Evolutionary conservation across 1,140 invertebrate genomes (phyloP).

Genomic region (Cyrtorhinus lividipennis): DNA sequence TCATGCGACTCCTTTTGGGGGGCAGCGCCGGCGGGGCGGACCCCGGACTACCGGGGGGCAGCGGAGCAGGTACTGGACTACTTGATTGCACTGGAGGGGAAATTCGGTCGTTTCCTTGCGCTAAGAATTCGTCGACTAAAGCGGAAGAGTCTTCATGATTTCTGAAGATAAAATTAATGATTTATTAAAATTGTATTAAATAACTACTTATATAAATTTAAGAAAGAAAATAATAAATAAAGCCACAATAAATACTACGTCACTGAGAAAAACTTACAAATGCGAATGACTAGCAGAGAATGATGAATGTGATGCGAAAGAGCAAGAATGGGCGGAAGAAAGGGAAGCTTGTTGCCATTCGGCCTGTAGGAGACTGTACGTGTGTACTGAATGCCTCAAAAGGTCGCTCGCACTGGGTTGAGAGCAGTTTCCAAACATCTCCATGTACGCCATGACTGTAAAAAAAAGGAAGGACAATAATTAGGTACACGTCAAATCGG

Average conservation of each 20-base stretch:
- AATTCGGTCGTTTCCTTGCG: background rate
- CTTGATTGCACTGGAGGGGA: background rate
- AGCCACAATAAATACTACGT: background rate
- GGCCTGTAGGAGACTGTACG: constrained; percentile 52
- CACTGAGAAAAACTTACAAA: background rate
- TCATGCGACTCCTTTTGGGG: constrained; percentile 39
- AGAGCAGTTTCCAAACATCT: constrained; percentile 80
- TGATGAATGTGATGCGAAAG: constrained; percentile 28
- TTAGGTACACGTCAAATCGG: no score
- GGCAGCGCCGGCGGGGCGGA: constrained; percentile 55
- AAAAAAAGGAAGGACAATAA: no score
- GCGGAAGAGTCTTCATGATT: background rate
- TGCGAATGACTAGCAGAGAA: background rate
- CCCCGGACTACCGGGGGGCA: background rate
- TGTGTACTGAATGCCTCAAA: constrained; percentile 67
- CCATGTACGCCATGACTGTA: constrained; percentile 91
- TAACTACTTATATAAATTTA: no score
- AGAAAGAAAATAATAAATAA: no score
- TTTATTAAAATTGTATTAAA: no score
- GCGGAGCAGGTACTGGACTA: background rate
- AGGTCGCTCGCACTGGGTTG: constrained; percentile 56
- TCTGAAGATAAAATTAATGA: background rate
- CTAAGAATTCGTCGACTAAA: background rate
- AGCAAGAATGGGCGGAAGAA: constrained; percentile 43
- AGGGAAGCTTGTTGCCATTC: constrained; percentile 46